Base-by-base conservation (phyloP, 1,140 invertebrate species). In the Lasioglossum baleicum region DNA sequence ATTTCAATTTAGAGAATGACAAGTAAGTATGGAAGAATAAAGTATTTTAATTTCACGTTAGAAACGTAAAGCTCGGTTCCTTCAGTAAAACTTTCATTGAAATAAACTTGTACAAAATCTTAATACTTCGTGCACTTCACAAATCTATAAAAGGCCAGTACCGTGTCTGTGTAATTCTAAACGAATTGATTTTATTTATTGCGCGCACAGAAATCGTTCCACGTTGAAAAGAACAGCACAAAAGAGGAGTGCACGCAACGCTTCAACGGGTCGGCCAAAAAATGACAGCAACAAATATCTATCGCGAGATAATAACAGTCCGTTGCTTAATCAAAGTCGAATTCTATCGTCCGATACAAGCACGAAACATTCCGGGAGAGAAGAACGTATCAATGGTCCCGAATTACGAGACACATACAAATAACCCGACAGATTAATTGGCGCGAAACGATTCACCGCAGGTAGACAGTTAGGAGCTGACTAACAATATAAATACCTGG, bases 401-500 rank as follows among this genome's bases (percentile, higher is more conserved):
- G 58, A 68, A 40, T 81, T 67, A 66, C 58, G 68, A 76, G 53
- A 73, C 56, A 73, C 40, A 13, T 77, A 68, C 44, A 68, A 60
- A 67, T 67, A 31, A 75, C 40, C 69, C n/a, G 69, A 51, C 74
- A 63, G 53, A 22, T 70, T 22, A 22, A 48, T 44, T 31, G 67
- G 58, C 61, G 56, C 48, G 69, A 77, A 74, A 79, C 35, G 80
- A 73, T 69, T 60, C 56, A 44, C 69, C 75, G 35, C 69, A 79
- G 69, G 61, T 66, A 73, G 61, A 20, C 20, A 53, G 68, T 42
- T 66, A 79, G 31, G 8, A 58, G 44, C 61, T 56, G 48, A 10
- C 58, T 70, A 80, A 71, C 63, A 63, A 67, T 80, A 71, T 84
- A 79, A 84, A 73, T 75, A 66, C 48, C 70, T 31, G 17, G 13